These are phyloP conservation scores for Lycia hirtaria DNA, from an alignment of 2,888 invertebrate genomes.

Conservation along the genomic window DNA sequence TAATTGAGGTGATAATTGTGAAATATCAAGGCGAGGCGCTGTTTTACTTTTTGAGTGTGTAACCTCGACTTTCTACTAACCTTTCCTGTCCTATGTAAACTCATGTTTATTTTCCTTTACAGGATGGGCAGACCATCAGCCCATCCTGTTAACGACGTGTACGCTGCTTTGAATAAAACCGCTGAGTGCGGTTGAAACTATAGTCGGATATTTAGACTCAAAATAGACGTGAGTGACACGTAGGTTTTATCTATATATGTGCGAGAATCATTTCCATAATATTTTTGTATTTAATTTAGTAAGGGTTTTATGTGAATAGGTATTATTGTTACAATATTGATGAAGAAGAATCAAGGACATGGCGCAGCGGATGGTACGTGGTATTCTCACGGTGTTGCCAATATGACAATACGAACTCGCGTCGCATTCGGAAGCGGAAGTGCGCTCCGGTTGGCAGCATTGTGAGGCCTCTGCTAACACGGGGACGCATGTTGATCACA, in stretches of 20 bases:
- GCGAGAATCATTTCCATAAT: too few relatives aligned
- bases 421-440: constrained; percentile 68
- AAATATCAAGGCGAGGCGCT: background rate
- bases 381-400: constrained; percentile 55
- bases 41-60: background rate
- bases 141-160: too few relatives aligned
- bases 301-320: background rate
- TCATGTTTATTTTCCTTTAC: too few relatives aligned
- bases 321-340: background rate
- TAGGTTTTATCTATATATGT: too few relatives aligned
- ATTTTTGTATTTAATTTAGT: too few relatives aligned
- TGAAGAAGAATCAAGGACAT: constrained; percentile 16
- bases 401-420: constrained; percentile 41
- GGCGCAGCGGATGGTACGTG: background rate
- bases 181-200: too few relatives aligned
- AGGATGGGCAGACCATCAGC: too few relatives aligned
- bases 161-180: too few relatives aligned
- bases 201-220: too few relatives aligned
- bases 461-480: constrained; percentile 54
- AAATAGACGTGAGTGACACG: too few relatives aligned
- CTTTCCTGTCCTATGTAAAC: too few relatives aligned
- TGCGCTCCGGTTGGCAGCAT: constrained; percentile 67
- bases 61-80: too few relatives aligned
- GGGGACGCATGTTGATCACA: constrained; percentile 22
- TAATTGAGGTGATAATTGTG: constrained; percentile 3